Evolutionary conservation across 1,140 invertebrate genomes (phyloP).

Genomic region (Camponotus pennsylvanicus): DNA sequence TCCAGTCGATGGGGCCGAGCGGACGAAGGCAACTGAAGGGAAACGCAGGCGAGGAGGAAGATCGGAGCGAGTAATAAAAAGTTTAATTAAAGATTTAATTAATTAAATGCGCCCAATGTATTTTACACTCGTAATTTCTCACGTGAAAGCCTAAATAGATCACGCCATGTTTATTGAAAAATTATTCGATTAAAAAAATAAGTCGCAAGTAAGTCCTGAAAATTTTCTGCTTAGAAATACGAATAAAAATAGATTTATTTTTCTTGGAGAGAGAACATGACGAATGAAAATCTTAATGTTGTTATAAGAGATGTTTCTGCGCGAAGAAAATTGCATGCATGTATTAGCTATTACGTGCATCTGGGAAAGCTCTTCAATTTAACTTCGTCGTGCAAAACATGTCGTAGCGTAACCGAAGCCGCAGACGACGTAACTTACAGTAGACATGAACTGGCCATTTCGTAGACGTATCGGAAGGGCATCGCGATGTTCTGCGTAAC

Average conservation of each 20-base stretch:
- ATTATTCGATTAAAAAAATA: background rate
- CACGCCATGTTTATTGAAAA: background rate
- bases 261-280: background rate
- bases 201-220: background rate
- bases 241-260: slow-evolving; percentile 10
- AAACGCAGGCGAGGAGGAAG: background rate
- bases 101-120: background rate
- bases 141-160: background rate
- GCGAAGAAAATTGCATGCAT: background rate
- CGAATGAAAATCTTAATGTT: background rate
- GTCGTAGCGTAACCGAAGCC: slow-evolving; percentile 12
- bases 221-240: background rate
- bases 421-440: slow-evolving; percentile 34
- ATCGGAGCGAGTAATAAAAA: background rate
- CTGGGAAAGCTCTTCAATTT: slow-evolving; percentile 31
- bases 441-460: slow-evolving; percentile 7
- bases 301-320: background rate
- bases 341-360: background rate
- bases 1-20: slow-evolving; percentile 36
- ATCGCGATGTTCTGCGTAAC: slow-evolving; percentile 5
- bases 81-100: slow-evolving; percentile 29
- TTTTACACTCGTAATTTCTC: background rate
- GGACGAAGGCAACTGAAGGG: background rate
- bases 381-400: slow-evolving; percentile 8
- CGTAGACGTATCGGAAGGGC: slow-evolving; percentile 33